Evolutionary conservation across 2,888 invertebrate genomes (phyloP).

Genomic region (Perizoma flavofasciatum): DNA sequence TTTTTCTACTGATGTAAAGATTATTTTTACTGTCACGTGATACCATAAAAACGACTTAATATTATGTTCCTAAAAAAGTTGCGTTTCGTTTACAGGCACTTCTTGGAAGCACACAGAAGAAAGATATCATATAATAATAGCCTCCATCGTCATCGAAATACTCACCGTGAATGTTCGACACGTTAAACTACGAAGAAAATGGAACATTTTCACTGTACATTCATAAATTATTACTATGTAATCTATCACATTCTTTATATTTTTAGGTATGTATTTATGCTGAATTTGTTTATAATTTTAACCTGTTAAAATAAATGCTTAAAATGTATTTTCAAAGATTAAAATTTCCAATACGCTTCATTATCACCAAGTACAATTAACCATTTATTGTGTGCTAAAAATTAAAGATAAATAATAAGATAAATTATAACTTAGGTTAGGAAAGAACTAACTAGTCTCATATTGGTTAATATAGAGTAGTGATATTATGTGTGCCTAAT

Average conservation of each 20-base stretch:
- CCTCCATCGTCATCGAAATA: slow-evolving; percentile 35
- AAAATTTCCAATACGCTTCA: slow-evolving; percentile 69
- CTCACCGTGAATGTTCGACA: slow-evolving; percentile 48
- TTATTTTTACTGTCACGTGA: no score
- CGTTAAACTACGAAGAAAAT: slow-evolving; percentile 29
- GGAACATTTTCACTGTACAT: slow-evolving; percentile 26
- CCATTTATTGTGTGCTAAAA: slow-evolving; percentile 58
- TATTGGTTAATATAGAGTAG: slow-evolving; percentile 76
- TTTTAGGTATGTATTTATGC: slow-evolving; percentile 23
- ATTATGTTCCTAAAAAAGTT: background rate
- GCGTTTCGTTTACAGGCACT: slow-evolving; percentile 65
- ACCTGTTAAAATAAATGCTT: slow-evolving; percentile 23
- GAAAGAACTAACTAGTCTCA: slow-evolving; percentile 83
- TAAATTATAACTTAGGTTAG: slow-evolving; percentile 74
- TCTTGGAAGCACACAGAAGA: slow-evolving; percentile 74
- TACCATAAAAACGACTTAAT: background rate
- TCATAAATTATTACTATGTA: slow-evolving; percentile 27
- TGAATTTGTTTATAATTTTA: slow-evolving; percentile 22
- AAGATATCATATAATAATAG: slow-evolving; percentile 66
- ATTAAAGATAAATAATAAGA: slow-evolving; percentile 53
- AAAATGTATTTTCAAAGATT: slow-evolving; percentile 56
- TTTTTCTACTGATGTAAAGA: background rate
- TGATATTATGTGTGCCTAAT: slow-evolving; percentile 80
- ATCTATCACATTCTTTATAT: slow-evolving; percentile 27
- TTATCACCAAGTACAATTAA: slow-evolving; percentile 80